These are phyloP conservation scores for Oligia strigilis DNA, from an alignment of 2,888 invertebrate genomes.

Conservation along the genomic window DNA sequence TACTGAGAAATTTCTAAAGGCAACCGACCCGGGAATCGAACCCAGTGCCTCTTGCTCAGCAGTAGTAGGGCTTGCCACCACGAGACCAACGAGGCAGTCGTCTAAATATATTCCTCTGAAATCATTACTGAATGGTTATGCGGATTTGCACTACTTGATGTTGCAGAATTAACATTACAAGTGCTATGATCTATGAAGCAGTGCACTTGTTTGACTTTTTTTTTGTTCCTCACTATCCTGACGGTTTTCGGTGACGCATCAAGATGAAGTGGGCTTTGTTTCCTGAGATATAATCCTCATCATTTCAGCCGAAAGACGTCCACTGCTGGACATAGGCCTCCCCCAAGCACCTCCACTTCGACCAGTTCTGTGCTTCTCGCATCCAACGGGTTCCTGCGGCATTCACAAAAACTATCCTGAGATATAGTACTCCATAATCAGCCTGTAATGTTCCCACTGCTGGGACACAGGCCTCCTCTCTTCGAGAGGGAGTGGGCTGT, in stretches of 20 bases:
- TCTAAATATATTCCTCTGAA: not conserved
- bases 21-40: not conserved
- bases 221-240: not conserved
- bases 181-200: not conserved
- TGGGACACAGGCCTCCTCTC: too few relatives aligned
- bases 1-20: not conserved
- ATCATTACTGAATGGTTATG: not conserved
- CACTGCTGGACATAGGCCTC: too few relatives aligned
- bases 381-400: too few relatives aligned
- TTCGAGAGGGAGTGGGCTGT: too few relatives aligned
- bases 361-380: too few relatives aligned
- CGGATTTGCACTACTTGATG: not conserved
- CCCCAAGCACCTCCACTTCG: too few relatives aligned
- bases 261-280: not conserved
- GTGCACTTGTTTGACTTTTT: not conserved
- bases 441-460: too few relatives aligned
- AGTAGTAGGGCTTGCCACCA: not conserved
- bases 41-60: not conserved
- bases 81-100: not conserved
- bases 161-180: not conserved
- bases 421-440: not conserved
- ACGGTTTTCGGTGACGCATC: not conserved
- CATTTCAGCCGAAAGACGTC: too few relatives aligned
- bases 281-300: not conserved
- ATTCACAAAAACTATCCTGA: not conserved